phyloP scores from a whole-genome alignment of 2,888 invertebrate species.

The Drosophila merina region DNA sequence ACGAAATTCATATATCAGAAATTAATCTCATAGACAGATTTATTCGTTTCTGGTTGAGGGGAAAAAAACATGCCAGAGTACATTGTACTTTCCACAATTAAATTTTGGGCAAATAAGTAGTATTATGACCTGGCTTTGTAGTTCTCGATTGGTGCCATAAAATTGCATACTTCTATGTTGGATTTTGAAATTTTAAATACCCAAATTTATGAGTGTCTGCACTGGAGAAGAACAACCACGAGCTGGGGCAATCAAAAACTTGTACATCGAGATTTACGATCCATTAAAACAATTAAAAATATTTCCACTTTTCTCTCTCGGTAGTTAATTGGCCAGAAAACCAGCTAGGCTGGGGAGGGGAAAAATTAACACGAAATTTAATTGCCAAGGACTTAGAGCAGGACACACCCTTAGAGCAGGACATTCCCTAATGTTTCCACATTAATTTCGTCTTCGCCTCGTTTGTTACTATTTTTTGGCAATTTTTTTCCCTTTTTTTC shows the following conservation, averaged over 20 bases:
- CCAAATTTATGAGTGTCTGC: conserved; percentile 61
- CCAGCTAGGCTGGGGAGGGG: conserved; percentile 1
- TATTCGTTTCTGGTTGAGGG: conserved; percentile 31
- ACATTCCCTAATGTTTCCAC: conserved; percentile 55
- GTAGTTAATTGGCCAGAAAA: conserved; percentile 69
- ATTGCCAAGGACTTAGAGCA: conserved; percentile 55
- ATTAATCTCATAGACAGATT: conserved; percentile 43
- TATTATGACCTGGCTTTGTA: conserved; percentile 46
- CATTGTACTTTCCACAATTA: conserved; percentile 53
- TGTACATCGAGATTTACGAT: conserved; percentile 69
- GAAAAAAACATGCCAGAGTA: conserved; percentile 26
- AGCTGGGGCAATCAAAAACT: conserved; percentile 44
- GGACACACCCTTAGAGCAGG: conserved; percentile 15
- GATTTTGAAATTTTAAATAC: conserved; percentile 50
- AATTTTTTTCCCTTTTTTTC: conserved; percentile 24
- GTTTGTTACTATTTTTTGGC: conserved; percentile 11
- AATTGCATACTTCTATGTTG: conserved; percentile 35
- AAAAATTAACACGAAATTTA: conserved; percentile 72
- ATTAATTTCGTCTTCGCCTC: conserved; percentile 61
- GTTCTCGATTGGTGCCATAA: conserved; percentile 34
- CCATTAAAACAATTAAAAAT: conserved; percentile 83
- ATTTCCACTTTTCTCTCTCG: conserved; percentile 22
- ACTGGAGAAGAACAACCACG: conserved; percentile 27
- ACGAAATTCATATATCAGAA: conserved; percentile 40
- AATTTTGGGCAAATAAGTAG: conserved; percentile 30